Conservation (phyloP, 2,888 invertebrate genomes). For the Troides aeacus region DNA sequence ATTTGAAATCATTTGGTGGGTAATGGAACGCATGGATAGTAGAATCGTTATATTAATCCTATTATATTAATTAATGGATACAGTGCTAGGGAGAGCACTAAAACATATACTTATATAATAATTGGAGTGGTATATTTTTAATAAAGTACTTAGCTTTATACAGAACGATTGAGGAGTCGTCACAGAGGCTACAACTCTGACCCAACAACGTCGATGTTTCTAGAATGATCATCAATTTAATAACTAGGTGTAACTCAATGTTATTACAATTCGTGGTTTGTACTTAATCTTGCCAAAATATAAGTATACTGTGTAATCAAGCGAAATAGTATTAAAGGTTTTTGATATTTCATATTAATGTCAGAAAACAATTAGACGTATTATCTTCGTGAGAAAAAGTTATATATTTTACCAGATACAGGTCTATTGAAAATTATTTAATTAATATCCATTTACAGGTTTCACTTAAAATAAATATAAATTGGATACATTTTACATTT, state of each 20-base stretch:
- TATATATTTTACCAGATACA: neutral
- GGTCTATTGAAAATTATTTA: neutral
- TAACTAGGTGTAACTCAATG: constrained; percentile 16
- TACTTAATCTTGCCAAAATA: constrained; percentile 28
- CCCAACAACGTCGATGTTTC: neutral
- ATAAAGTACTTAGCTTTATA: neutral
- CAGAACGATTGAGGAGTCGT: neutral
- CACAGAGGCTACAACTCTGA: neutral
- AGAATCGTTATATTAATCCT: neutral
- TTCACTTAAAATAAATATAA: neutral
- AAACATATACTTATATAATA: neutral
- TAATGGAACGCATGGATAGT: neutral
- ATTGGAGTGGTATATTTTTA: constrained; percentile 18
- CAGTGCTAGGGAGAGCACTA: neutral
- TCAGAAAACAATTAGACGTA: neutral
- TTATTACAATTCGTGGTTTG: constrained; percentile 5
- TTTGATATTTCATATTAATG: constrained; percentile 2
- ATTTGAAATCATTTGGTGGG: neutral
- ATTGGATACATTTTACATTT: neutral
- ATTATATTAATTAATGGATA: neutral
- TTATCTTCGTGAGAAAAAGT: neutral
- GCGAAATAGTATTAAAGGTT: neutral
- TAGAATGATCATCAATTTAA: neutral
- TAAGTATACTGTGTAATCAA: constrained; percentile 4
- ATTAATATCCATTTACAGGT: neutral